These are phyloP conservation scores for Perca schrenkii DNA, from an alignment of 2,113 vertebrate species.

Conservation along the genomic window DNA sequence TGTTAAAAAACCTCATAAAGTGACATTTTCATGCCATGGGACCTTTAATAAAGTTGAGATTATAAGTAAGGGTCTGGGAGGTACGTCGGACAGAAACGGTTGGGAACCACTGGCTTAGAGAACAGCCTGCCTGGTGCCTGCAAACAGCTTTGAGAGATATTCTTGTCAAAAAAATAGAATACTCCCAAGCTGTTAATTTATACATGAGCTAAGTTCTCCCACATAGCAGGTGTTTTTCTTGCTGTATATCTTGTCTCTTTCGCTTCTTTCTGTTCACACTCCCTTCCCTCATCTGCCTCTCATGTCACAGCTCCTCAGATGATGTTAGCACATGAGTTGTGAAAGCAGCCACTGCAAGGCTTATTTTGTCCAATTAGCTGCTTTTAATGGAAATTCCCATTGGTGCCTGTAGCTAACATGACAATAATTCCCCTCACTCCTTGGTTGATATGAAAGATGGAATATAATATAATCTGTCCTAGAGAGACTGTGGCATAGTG, in stretches of 20 bases:
- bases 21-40: too few species aligned
- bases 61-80: too few species aligned
- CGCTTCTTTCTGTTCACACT: conserved; percentile 23
- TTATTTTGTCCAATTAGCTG: conserved; percentile 40
- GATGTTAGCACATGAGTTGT: conserved; percentile 26
- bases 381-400: conserved; percentile 27
- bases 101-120: not conserved
- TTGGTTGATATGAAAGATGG: not conserved
- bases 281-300: conserved; percentile 23
- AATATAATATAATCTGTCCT: not conserved
- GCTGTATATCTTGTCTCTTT: conserved; percentile 1
- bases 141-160: conserved; percentile 12
- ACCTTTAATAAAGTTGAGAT: not conserved
- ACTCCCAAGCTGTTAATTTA: conserved; percentile 41
- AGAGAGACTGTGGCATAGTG: not conserved
- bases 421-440: not conserved
- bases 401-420: conserved; percentile 19
- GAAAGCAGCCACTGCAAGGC: conserved; percentile 26
- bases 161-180: conserved; percentile 13
- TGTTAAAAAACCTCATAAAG: too few species aligned
- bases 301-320: conserved; percentile 29
- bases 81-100: too few species aligned
- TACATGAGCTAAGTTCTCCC: conserved; percentile 20
- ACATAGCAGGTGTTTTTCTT: conserved; percentile 45
- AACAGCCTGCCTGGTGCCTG: not conserved